Evolutionary conservation across 1,140 invertebrate genomes (phyloP), one percentile per base, ranked within the genome.

Genomic region (Meteorus sp.): DNA sequence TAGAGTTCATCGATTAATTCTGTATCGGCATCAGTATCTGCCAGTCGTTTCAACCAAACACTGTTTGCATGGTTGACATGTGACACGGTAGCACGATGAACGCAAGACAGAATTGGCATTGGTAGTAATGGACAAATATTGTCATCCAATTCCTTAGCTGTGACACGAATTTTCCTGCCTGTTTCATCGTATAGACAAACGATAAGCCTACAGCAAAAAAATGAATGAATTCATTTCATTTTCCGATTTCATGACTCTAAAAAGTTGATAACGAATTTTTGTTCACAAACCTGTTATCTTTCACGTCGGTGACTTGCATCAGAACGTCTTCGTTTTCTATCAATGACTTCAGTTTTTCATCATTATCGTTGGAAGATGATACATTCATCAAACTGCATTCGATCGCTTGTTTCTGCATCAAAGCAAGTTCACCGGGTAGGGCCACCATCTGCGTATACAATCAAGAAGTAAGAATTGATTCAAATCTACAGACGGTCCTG

Each of bases 1-100:
- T 73, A 85, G 29, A 90, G 68, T 2, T 77, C 64, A 27, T 84
- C 72, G 1, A 86, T 60, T 2, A 89, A 62, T 13, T 63, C 55
- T 2, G 73, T 65, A 0, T 86, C 70, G 5, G 61, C 68, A 4
- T 81, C 67, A 0, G 69, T 60, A 58, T 84, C 81, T 0, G 65
- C 45, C 0, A 66, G 54, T 41, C 81, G 78, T 61, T 89, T 88
- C 1, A 90, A 70, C 70, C 85, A 90, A 1, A 90, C 65, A 37
- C 81, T 82, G 41, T 80, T 81, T 1, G 82, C 71, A 56, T 78
- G 73, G 25, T 81, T 80, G 0, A 79, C 63, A 48, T 83, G 78
- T 0, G 80, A 73, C 0, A 86, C 71, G 51, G 66, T 79, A 0
- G 85, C 83, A 55, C 56, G 76, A 63, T 79, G 78, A 63, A 73